phyloP scores from a whole-genome alignment of 2,888 invertebrate genomes.

The Phyto melanocephala region DNA sequence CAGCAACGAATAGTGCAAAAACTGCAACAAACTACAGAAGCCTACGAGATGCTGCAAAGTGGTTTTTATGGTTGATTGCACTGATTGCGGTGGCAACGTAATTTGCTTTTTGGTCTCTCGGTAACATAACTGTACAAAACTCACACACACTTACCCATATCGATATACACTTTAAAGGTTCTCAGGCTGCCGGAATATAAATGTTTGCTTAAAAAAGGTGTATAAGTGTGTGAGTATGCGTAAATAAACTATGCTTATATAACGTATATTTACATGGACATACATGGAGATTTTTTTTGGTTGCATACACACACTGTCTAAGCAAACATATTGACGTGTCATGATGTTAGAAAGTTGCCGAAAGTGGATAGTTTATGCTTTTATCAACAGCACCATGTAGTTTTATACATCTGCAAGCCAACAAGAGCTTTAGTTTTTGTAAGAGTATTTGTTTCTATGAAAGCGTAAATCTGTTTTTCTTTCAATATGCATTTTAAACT shows the following conservation, averaged over 20 bases:
- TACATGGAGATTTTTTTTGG: background rate
- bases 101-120: constrained; percentile 63
- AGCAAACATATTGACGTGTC: constrained; percentile 36
- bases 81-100: constrained; percentile 67
- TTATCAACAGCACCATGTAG: background rate
- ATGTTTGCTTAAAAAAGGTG: background rate
- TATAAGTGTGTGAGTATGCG: background rate
- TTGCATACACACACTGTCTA: background rate
- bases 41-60: constrained; percentile 60
- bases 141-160: background rate
- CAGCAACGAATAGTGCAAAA: background rate
- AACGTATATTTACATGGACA: background rate
- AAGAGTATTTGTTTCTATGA: background rate
- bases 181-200: background rate
- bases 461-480: background rate
- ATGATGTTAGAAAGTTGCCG: constrained; percentile 35
- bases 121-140: constrained; percentile 24
- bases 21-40: constrained; percentile 21
- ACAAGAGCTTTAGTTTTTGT: background rate
- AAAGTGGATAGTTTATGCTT: constrained; percentile 32
- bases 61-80: constrained; percentile 68
- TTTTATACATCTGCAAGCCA: background rate
- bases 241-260: constrained; percentile 22
- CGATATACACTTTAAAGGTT: background rate
- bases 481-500: background rate